phyloP scores from a whole-genome alignment of 2,113 vertebrate species.

The Crotalus horridus region DNA sequence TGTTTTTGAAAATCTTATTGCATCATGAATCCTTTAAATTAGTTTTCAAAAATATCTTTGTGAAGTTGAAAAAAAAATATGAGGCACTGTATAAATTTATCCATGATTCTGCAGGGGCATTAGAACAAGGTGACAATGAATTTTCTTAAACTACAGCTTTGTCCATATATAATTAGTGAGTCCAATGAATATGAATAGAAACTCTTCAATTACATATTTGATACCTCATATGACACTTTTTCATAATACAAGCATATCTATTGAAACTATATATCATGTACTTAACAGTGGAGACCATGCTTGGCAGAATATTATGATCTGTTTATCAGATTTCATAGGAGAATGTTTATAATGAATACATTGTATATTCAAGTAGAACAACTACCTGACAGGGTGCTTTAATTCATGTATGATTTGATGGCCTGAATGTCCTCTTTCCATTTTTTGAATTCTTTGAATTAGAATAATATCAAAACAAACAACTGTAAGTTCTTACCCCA shows the following conservation, averaged over 20 bases:
- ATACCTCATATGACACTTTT: background rate
- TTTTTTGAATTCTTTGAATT: background rate
- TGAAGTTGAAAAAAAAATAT: background rate
- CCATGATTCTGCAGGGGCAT: background rate
- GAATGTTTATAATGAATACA: background rate
- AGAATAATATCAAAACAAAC: background rate
- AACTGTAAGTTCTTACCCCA: background rate
- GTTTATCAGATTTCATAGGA: background rate
- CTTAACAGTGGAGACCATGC: background rate
- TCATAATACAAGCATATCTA: background rate
- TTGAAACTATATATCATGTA: background rate
- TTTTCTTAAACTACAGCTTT: background rate
- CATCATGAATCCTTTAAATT: background rate
- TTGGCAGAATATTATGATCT: background rate
- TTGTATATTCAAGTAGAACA: background rate
- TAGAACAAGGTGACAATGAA: background rate
- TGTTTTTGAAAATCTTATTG: conserved; percentile 9
- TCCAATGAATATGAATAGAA: background rate
- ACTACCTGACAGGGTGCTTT: background rate
- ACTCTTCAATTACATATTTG: background rate
- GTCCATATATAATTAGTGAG: background rate
- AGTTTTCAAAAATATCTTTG: background rate
- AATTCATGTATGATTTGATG: background rate
- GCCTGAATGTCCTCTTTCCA: background rate
- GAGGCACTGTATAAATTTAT: background rate